Evolutionary conservation across 2,797 vertebrate species (phyloP).

Genomic region (Borostomias antarcticus): DNA sequence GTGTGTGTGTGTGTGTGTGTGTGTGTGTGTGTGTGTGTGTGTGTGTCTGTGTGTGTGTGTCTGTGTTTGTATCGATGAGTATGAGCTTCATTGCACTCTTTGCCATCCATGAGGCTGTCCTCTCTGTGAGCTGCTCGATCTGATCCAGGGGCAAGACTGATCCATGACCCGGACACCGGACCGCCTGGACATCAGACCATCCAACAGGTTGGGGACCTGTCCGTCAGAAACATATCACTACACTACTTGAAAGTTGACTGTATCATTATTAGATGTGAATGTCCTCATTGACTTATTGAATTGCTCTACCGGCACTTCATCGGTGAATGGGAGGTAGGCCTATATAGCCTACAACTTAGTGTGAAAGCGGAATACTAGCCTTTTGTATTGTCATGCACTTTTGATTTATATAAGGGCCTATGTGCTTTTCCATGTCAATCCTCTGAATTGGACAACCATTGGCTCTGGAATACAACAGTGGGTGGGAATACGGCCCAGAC

Average conservation of each 20-base stretch:
- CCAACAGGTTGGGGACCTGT: too few species aligned
- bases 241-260: too few species aligned
- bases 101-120: constrained; percentile 38
- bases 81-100: constrained; percentile 42
- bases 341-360: too few species aligned
- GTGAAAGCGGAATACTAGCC: background rate
- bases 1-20: constrained; percentile 21
- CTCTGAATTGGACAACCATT: background rate
- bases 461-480: background rate
- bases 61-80: too few species aligned
- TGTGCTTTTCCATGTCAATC: background rate
- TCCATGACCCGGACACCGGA: constrained; percentile 21
- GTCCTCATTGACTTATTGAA: background rate
- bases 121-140: constrained; percentile 29
- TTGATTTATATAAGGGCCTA: background rate
- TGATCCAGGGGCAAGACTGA: constrained; percentile 8
- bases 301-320: background rate
- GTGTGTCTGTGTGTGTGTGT: too few species aligned
- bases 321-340: background rate
- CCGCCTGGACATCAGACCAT: background rate
- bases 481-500: background rate
- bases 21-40: constrained; percentile 1
- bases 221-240: too few species aligned
- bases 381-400: background rate
- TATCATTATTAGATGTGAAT: background rate